Percentiles rank a stretch among this genome's conserved stretches.
These are phyloP conservation scores for Coboldia fuscipes DNA, from an alignment of 1,140 invertebrate species.

Conservation along the genomic window DNA sequence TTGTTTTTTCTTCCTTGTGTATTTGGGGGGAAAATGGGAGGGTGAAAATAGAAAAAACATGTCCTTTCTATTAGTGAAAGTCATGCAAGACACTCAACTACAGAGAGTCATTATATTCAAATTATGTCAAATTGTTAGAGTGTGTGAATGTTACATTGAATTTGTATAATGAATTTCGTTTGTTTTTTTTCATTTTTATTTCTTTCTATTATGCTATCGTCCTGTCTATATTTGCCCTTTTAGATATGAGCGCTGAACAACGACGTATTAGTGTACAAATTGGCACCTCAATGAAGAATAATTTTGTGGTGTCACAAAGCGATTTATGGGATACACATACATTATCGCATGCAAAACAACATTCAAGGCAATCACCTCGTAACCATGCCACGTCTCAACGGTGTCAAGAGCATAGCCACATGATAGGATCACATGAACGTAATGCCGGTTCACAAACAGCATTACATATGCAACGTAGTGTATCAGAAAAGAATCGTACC, in stretches of 20 bases:
- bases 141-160: too few relatives aligned
- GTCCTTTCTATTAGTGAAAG: too few relatives aligned
- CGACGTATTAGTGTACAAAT: constrained; percentile 14
- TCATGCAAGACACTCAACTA: too few relatives aligned
- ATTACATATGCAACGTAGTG: constrained; percentile 34
- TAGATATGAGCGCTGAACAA: constrained; percentile 5
- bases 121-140: too few relatives aligned
- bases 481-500: constrained; percentile 30
- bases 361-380: constrained; percentile 22
- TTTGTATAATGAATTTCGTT: too few relatives aligned
- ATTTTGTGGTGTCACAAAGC: constrained; percentile 35
- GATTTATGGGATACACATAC: constrained; percentile 38
- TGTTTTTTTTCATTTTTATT: too few relatives aligned
- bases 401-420: constrained; percentile 16
- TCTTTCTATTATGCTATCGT: too few relatives aligned
- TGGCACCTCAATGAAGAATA: constrained; percentile 24
- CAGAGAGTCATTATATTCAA: too few relatives aligned
- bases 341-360: constrained; percentile 30
- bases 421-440: constrained; percentile 13
- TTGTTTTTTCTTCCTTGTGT: too few relatives aligned
- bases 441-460: constrained; percentile 23
- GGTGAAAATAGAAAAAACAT: too few relatives aligned
- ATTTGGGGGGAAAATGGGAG: too few relatives aligned
- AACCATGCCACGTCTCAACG: constrained; percentile 19
- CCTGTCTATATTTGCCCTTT: too few relatives aligned